Evolutionary conservation across 1,140 invertebrate genomes (phyloP), one percentile per base, ranked within the genome.

Genomic region (Neodiprion virginianus): DNA sequence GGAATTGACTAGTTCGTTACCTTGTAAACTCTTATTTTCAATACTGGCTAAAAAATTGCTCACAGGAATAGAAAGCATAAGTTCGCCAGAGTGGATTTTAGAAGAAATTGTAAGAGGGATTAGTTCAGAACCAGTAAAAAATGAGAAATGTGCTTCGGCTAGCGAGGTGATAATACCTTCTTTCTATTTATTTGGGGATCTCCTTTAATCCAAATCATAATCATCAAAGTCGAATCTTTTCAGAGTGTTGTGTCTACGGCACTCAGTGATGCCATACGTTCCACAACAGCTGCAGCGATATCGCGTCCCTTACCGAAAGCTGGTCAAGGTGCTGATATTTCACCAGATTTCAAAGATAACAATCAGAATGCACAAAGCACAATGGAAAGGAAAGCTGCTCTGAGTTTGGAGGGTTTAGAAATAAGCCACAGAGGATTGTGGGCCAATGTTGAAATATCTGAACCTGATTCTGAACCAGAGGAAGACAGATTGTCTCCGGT

Each of bases 1-100:
- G 90, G 92, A 93, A 80, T 78, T 93, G 17, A 92, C 90, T 82
- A 92, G 91, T 78, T 93, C 92, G 1, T 87, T 92, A 50, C 91
- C 92, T 40, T 92, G 91, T 28, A 90, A 91, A 81, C 81, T 92
- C 48, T 83, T 93, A 47, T 82, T 92, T 4, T 89, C 92, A 48
- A 90, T 93, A 72, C 77, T 93, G 71, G 89, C 92, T 2, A 92
- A 90, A 82, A 90, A 88, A 75, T 81, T 93, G 9, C 86, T 91
- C 48, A 48, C 76, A 65, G 75, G 67, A 3, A 78, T 87, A n/a
- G 75, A 85, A 23, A 81, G 80, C 9, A 74, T 86, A 9, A 83
- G 81, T 75, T 81, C 72, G 70, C 84, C 85, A 69, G 69, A 78
- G 17, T 87, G 83, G 84, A 78, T 87, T 61, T 76, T 84, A 48